phyloP scores from a whole-genome alignment of 2,113 vertebrate genomes.

The Pollimyrus isidori region DNA sequence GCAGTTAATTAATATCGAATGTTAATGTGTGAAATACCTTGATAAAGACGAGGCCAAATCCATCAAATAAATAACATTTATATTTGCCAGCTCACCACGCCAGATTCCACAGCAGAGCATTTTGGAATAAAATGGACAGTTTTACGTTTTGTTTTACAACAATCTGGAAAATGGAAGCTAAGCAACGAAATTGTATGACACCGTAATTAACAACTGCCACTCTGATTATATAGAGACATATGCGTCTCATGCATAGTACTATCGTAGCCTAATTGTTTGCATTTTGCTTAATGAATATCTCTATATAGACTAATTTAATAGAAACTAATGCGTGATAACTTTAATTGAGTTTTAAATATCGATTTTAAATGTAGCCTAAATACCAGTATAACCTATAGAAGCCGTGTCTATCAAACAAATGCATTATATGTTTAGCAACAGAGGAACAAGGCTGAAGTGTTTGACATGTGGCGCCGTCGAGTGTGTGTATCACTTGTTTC shows the following conservation, averaged over 20 bases:
- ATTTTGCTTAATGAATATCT: neutral
- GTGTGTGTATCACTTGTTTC: neutral
- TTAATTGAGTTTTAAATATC: neutral
- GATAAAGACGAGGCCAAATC: neutral
- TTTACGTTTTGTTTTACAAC: neutral
- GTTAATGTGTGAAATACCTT: neutral
- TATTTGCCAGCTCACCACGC: neutral
- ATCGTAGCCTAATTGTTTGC: neutral
- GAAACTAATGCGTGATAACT: neutral
- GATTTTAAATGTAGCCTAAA: neutral
- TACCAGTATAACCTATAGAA: neutral
- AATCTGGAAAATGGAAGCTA: neutral
- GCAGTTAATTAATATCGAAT: neutral
- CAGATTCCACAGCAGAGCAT: neutral
- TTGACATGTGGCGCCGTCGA: neutral
- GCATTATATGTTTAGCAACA: neutral
- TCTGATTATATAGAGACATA: too few species aligned
- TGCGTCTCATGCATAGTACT: neutral
- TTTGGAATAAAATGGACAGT: neutral
- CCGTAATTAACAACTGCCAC: neutral
- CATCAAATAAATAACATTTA: neutral
- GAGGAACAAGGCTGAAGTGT: neutral
- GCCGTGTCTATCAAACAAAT: neutral
- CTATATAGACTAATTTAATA: neutral
- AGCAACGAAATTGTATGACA: neutral